Evolutionary conservation across 2,888 invertebrate genomes (phyloP).

Genomic region (Meloe dianella): DNA sequence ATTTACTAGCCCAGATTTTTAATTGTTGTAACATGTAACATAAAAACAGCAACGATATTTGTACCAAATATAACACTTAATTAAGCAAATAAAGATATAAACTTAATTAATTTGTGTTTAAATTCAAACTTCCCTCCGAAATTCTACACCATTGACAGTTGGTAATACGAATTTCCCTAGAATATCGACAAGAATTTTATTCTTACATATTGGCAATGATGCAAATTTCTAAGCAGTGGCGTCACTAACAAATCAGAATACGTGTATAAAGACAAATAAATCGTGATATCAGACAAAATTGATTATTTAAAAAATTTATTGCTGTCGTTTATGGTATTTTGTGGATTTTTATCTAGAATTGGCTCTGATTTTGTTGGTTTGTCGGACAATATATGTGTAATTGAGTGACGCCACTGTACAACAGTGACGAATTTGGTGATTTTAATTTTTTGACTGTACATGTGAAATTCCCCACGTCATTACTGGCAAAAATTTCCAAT

Average conservation of each 20-base stretch:
- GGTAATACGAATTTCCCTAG: not conserved
- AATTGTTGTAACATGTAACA: constrained; percentile 38
- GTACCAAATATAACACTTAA: constrained; percentile 44
- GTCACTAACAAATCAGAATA: too few relatives aligned
- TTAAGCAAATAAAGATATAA: constrained; percentile 27
- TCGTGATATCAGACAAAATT: too few relatives aligned
- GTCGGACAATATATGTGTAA: too few relatives aligned
- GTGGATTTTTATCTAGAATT: too few relatives aligned
- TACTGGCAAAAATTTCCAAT: constrained; percentile 8
- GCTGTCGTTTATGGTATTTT: too few relatives aligned
- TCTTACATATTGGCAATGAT: too few relatives aligned
- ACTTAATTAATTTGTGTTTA: not conserved
- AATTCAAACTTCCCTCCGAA: not conserved
- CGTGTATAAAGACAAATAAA: too few relatives aligned
- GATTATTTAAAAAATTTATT: too few relatives aligned
- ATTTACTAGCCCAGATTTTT: constrained; percentile 35
- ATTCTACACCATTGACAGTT: not conserved
- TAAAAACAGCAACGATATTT: constrained; percentile 50
- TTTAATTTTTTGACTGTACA: not conserved
- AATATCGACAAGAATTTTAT: too few relatives aligned
- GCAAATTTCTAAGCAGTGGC: too few relatives aligned
- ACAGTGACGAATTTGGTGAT: not conserved
- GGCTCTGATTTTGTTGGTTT: too few relatives aligned
- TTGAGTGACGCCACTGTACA: not conserved
- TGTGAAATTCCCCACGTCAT: constrained; percentile 1